A percentile compares a stretch with the other conserved stretches of the same genome.
phyloP scores from a whole-genome alignment of 2,113 vertebrate genomes.

The Blennius ocellaris region DNA sequence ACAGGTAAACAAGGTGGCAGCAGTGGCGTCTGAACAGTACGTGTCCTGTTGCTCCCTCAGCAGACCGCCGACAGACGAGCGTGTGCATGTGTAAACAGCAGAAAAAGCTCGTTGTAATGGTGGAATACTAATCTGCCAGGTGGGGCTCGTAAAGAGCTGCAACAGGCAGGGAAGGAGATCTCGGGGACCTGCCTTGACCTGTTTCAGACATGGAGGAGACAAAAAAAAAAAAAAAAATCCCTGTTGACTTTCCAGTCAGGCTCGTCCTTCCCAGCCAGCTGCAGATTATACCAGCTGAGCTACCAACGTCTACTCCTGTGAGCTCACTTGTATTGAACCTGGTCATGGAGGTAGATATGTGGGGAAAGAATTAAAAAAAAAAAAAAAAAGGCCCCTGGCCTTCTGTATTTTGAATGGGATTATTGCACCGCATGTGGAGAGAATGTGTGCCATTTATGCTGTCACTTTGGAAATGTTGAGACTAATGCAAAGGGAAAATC shows the following conservation, averaged over 20 bases:
- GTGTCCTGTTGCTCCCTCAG: constrained; percentile 50
- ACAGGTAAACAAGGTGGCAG: constrained; percentile 34
- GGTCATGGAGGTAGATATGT: constrained; percentile 37
- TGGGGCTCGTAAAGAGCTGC: constrained; percentile 77
- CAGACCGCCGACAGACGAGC: constrained; percentile 21
- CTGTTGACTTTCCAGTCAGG: constrained; percentile 79
- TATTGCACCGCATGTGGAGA: constrained; percentile 52
- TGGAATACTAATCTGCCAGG: constrained; percentile 77
- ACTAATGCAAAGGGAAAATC: constrained; percentile 55
- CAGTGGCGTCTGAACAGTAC: constrained; percentile 41
- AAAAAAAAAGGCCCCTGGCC: constrained; percentile 50
- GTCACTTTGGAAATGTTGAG: constrained; percentile 55
- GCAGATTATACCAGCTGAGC: constrained; percentile 60
- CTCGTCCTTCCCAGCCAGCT: constrained; percentile 63
- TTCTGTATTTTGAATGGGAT: constrained; percentile 25
- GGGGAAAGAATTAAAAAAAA: too few species aligned
- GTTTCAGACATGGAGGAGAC: constrained; percentile 77
- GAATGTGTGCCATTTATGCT: constrained; percentile 55
- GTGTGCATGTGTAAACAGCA: constrained; percentile 30
- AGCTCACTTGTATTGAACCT: constrained; percentile 46
- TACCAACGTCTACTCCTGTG: constrained; percentile 34
- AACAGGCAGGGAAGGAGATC: constrained; percentile 59
- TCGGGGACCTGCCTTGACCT: constrained; percentile 82
- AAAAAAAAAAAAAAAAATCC: constrained; percentile 57
- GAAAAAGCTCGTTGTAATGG: constrained; percentile 57